Evolutionary conservation across 2,888 invertebrate species (phyloP), one percentile per base, ranked within the genome.

Genomic region (Nomada lathburiana): DNA sequence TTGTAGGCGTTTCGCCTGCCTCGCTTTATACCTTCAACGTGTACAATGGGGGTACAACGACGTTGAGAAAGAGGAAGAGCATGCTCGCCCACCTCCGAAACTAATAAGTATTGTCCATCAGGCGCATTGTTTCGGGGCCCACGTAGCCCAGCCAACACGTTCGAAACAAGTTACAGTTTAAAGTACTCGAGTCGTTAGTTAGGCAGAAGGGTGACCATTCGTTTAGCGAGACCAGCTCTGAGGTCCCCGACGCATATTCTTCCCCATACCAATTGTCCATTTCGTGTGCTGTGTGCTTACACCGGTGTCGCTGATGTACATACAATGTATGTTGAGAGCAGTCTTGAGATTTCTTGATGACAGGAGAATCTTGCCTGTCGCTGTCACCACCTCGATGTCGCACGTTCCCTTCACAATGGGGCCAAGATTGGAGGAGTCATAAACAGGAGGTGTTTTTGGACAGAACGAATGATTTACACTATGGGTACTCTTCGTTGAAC

Each of bases 101-200:
- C 90, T 90, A 91, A 92, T 91, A 91, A 90, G 90, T 92, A 91
- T 92, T 91, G 91, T 91, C 89, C 88, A 83, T 89, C 88, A 84
- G 80, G 75, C 86, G 89, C 85, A 91, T 91, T 92, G 91, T 90
- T 91, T 90, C 86, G 85, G 85, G 89, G 89, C 91, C 91, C 91
- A 91, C 90, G 89, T 90, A 86, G 76, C 71, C 77, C 82, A 77
- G 78, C 82, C 83, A 77, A 88, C 90, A 86, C 84, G 85, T 80
- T 82, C 83, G 77, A 42, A 84, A 88, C 83, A 78, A 86, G 89
- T 88, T 89, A 89, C 88, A 89, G 89, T 89, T 89, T 89, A 88
- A 79, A 87, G 82, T 74, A 65, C 82, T 73, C 59, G 52, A 69
- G 73, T 85, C 84, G 79, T 88, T 87, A 82, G 79, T 79, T 83